These are phyloP conservation scores for Lasaia peninsularis DNA, from an alignment of 1,140 invertebrate species.

Conservation along the genomic window DNA sequence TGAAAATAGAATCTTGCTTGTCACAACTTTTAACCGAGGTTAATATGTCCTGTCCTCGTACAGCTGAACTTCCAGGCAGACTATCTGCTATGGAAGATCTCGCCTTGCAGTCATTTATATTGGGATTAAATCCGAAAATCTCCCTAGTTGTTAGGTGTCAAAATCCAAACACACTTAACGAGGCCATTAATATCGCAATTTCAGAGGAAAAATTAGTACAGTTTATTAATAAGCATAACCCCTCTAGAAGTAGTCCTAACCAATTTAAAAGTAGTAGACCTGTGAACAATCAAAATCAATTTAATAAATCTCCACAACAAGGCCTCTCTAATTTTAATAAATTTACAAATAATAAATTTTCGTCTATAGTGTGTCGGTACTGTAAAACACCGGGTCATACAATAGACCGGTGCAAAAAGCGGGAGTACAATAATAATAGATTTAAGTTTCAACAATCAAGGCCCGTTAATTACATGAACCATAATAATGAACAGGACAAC, in stretches of 20 bases:
- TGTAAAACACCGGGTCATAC: conserved; percentile 16
- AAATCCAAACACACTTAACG: conserved; percentile 14
- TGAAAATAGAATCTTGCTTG: not conserved
- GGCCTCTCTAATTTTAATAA: not conserved
- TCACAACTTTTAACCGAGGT: not conserved
- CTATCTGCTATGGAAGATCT: conserved; percentile 14
- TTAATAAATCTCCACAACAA: not conserved
- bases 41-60: not conserved
- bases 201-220: conserved; percentile 19
- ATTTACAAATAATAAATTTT: not conserved
- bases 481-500: not conserved
- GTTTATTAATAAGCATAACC: conserved; percentile 1
- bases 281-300: not conserved
- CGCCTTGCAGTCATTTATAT: conserved; percentile 18
- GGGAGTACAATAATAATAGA: conserved; percentile 22
- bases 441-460: not conserved
- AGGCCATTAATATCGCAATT: conserved; percentile 23
- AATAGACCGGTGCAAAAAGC: conserved; percentile 14
- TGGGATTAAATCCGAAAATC: conserved; percentile 18
- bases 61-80: not conserved
- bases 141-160: conserved; percentile 18
- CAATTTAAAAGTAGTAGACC: not conserved
- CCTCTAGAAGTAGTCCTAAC: not conserved
- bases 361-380: conserved; percentile 11
- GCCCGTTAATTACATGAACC: not conserved